Conservation (phyloP, 2,797 vertebrate genomes). For the Onychomys leucogaster region DNA sequence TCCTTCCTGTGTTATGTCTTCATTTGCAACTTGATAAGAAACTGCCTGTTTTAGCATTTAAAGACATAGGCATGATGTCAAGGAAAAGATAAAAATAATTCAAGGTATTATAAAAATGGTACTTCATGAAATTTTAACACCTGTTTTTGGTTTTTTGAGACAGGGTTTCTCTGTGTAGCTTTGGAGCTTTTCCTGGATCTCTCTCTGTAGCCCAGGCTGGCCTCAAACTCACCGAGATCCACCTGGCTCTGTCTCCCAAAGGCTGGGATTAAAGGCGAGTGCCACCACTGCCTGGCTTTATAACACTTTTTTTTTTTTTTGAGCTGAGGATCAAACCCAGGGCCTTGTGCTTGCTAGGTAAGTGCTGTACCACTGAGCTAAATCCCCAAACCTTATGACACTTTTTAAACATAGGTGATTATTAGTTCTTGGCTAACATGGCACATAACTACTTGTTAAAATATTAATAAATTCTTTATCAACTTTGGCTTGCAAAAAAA, state of each 20-base stretch:
- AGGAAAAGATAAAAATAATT: slow-evolving; percentile 58
- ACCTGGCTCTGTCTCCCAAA: too few relatives aligned
- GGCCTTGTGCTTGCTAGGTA: too few relatives aligned
- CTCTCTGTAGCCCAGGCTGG: too few relatives aligned
- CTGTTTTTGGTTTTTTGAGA: too few relatives aligned
- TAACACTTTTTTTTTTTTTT: neutral
- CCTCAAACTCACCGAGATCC: too few relatives aligned
- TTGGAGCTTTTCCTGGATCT: too few relatives aligned
- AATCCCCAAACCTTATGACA: too few relatives aligned
- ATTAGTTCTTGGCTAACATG: neutral
- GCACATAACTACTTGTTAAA: slow-evolving; percentile 2
- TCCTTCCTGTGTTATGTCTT: slow-evolving; percentile 5
- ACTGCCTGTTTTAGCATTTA: slow-evolving; percentile 37
- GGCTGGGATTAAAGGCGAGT: too few relatives aligned
- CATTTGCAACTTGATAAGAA: slow-evolving; percentile 39
- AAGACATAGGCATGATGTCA: neutral
- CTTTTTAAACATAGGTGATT: neutral
- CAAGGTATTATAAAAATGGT: slow-evolving; percentile 9
- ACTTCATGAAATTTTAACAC: slow-evolving; percentile 22
- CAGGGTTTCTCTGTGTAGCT: too few relatives aligned
- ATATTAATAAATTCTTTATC: neutral
- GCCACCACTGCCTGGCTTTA: too few relatives aligned
- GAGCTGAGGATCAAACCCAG: too few relatives aligned
- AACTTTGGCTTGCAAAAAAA: neutral
- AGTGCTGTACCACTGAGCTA: too few relatives aligned